Percentiles rank a stretch among this genome's conserved stretches.
These are phyloP conservation scores for Ecdyonurus torrentis DNA, from an alignment of 2,888 invertebrate species.

Conservation along the genomic window DNA sequence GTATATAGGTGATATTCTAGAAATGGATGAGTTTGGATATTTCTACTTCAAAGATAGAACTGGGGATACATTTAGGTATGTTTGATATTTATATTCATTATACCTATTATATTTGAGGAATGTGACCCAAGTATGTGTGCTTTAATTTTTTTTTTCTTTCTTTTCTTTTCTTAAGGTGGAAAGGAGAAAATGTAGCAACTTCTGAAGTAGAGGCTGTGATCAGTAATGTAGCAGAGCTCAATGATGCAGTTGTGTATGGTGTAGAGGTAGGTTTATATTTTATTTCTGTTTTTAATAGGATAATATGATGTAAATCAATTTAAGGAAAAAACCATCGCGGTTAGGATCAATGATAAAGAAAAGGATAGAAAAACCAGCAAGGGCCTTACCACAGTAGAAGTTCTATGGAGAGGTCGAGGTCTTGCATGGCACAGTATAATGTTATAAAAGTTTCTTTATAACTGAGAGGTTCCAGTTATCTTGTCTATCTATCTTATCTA, in stretches of 20 bases:
- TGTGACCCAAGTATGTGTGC: not conserved
- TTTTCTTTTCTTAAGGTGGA: constrained; percentile 41
- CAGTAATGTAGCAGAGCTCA: constrained; percentile 53
- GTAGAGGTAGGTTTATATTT: constrained; percentile 78
- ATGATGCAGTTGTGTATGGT: constrained; percentile 77
- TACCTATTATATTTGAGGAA: not conserved
- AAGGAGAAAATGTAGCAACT: constrained; percentile 94
- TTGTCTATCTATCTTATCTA: too few species aligned
- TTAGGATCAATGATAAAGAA: too few species aligned
- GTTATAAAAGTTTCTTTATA: too few species aligned
- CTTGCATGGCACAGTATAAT: too few species aligned
- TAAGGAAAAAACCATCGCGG: too few species aligned
- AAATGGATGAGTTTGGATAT: constrained; percentile 84
- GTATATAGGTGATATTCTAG: constrained; percentile 58
- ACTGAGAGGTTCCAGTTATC: too few species aligned
- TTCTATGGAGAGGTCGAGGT: too few species aligned
- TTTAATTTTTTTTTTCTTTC: not conserved
- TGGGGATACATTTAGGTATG: constrained; percentile 56
- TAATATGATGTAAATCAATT: too few species aligned
- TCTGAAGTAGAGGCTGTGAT: constrained; percentile 87
- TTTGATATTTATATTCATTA: constrained; percentile 5
- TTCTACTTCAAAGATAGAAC: constrained; percentile 84
- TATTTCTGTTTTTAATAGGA: too few species aligned
- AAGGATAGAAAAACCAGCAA: too few species aligned
- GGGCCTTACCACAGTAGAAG: too few species aligned